A percentile compares a stretch with the other conserved stretches of the same genome.
Conservation (phyloP, 2,888 invertebrate genomes). For the Tanypteryx hageni region DNA sequence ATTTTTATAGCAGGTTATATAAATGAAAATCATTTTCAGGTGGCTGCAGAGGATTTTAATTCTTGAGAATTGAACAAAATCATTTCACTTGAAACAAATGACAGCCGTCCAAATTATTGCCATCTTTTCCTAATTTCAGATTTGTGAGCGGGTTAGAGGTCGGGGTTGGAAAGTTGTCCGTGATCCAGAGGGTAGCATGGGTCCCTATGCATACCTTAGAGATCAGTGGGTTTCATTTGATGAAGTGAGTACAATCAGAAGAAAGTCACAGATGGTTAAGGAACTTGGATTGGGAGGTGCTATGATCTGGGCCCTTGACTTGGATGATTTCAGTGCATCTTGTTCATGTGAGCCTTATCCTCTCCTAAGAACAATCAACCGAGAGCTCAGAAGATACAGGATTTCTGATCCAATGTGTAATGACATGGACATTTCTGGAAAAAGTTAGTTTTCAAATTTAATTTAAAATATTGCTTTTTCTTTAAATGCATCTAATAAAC, state of each 20-base stretch:
- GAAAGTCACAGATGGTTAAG: slow-evolving; percentile 80
- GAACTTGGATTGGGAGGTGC: slow-evolving; percentile 82
- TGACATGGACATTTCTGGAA: slow-evolving; percentile 64
- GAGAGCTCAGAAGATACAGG: slow-evolving; percentile 84
- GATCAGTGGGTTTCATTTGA: slow-evolving; percentile 90
- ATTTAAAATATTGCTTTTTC: no score
- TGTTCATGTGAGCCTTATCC: slow-evolving; percentile 91
- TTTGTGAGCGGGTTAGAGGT: slow-evolving; percentile 80
- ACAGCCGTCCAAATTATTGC: no score
- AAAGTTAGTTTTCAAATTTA: background rate
- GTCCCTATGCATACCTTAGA: slow-evolving; percentile 84
- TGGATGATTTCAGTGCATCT: slow-evolving; percentile 85
- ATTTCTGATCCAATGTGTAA: slow-evolving; percentile 81
- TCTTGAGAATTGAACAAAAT: no score
- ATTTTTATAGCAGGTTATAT: background rate
- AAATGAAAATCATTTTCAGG: background rate
- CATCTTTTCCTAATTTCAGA: slow-evolving; percentile 74
- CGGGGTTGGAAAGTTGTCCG: slow-evolving; percentile 81
- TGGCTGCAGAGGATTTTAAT: no score
- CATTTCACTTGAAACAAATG: no score
- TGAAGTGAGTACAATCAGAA: slow-evolving; percentile 79
- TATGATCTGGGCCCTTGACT: slow-evolving; percentile 87
- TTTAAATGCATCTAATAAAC: no score
- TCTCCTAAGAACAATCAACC: slow-evolving; percentile 86
- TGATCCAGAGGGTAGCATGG: slow-evolving; percentile 80